Conservation (phyloP, 2,888 invertebrate genomes). For the Limenitis camilla region DNA sequence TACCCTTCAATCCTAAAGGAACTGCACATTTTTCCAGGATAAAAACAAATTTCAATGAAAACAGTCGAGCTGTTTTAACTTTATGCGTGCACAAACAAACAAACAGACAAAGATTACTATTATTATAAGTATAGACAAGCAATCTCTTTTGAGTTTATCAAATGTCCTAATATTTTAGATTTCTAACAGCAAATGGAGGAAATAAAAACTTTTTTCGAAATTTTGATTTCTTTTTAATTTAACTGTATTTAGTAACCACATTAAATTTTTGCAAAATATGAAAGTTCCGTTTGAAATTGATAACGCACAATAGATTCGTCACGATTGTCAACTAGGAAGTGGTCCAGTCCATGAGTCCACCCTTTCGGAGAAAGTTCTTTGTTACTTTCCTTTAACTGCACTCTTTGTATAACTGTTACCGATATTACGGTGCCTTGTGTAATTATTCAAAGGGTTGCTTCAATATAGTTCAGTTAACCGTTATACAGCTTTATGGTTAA, state of each 20-base stretch:
- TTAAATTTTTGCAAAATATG: not conserved
- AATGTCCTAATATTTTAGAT: too few species aligned
- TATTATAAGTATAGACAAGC: too few species aligned
- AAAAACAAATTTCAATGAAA: too few species aligned
- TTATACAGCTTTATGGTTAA: slow-evolving; percentile 53
- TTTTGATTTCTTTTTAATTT: too few species aligned
- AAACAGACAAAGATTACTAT: too few species aligned
- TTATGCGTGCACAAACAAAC: too few species aligned
- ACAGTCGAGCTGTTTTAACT: too few species aligned
- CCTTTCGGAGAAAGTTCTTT: slow-evolving; percentile 67
- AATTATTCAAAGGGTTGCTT: slow-evolving; percentile 68
- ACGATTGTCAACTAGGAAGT: slow-evolving; percentile 51
- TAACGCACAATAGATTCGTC: slow-evolving; percentile 40
- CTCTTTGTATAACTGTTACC: slow-evolving; percentile 55
- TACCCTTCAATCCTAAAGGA: too few species aligned
- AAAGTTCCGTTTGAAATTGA: not conserved
- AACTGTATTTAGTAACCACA: not conserved
- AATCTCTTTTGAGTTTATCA: too few species aligned
- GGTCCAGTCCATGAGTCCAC: slow-evolving; percentile 30
- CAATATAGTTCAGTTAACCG: slow-evolving; percentile 61
- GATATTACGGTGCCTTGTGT: slow-evolving; percentile 66
- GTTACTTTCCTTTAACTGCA: slow-evolving; percentile 61
- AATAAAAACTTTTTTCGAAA: too few species aligned
- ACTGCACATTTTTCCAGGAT: too few species aligned
- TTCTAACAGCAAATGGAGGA: too few species aligned